Base-by-base conservation (phyloP, 1,140 invertebrate genomes). In the Panagrolaimus sp. region DNA sequence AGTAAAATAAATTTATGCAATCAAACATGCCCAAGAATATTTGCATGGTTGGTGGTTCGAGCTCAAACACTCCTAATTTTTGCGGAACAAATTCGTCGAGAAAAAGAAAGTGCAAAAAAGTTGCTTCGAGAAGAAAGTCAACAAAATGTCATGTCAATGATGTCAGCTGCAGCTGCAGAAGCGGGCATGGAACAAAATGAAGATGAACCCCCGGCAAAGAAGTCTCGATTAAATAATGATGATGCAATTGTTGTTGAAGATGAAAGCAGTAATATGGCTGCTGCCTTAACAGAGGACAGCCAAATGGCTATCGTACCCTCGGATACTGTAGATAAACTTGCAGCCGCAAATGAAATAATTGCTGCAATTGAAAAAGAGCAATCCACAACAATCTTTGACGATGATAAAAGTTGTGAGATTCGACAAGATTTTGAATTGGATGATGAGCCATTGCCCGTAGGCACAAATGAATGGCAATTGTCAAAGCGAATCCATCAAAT, bases 1-100 rank as follows among this genome's bases (percentile, higher is more conserved):
- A 58, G n/a, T n/a, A 38, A 38, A 38, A 4, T 38, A 38, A 21
- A 2, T 21, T 28, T 28, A 3, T 21, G 12, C 14, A 58, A n/a
- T 17, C 52, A 58, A 28, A 12, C 52, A 4, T 26, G 21, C 1
- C 28, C 21, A 26, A 21, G 52, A 58, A 28, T 28, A 12, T n/a
- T 58, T 58, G 52, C 52, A 28, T 58, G 52, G 52, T 12, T 58
- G 17, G 21, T 58, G 15, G 52, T 58, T 28, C 52, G 52, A 10
- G 28, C 28, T 12, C 21, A 26, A 28, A 12, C 28, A n/a, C 52
- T 58, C 0, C 1, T 58, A 1, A 58, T 58, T 28, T 58, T 26
- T 14, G 28, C 52, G 15, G 52, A 58, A 21, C 21, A 28, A 6
- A 28, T 58, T 58, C 52, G 52, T 4, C 12, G 52, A 8, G 52